Base-by-base conservation (phyloP, 2,113 vertebrate genomes). In the Silurus glanis region DNA sequence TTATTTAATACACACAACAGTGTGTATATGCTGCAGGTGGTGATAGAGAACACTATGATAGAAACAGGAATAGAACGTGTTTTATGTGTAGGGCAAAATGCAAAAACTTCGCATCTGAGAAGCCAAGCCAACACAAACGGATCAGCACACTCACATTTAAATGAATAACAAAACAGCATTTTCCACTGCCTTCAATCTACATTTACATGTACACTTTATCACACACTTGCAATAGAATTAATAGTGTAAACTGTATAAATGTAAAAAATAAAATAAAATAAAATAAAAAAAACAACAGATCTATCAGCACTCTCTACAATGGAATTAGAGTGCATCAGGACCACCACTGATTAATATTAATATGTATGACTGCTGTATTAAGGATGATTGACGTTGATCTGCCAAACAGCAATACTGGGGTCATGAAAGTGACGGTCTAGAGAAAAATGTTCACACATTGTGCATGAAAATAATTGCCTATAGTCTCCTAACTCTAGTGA, bases 141-240 rank as follows among this genome's bases (percentile, higher is more conserved):
- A 72, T 47, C 17, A 74, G 71, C 37, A 72, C 37, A 72, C 49
- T 74, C 83, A 62, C 71, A 62, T n/a, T 75, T 61, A 84, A 72
- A 75, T n/a, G 8, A 64, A 84, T 21, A n/a, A 49, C 71, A 76
- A 62, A 61, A 64, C 67, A 47, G 14, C 1, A 12, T 28, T 62
- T 16, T 62, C 56, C 56, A 61, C 56, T 74, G 83, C 47, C 71
- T 51, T 64, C 10, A 78, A 8, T n/a, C 51, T 25, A 25, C 10
- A 6, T 1, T 64, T 64, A 23, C 45, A 55, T 66, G 76, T 64
- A 62, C 21, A 13, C 19, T 5, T n/a, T 3, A 72, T 17, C 69
- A 72, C 16, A 47, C 17, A 16, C 16, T 72, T 72, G 69, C 69
- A 45, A 19, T 45, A 19, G 9, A 67, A 23, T 62, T n/a, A 23